phyloP scores from a whole-genome alignment of 2,888 invertebrate species.

The Clistopyga incitator region DNA sequence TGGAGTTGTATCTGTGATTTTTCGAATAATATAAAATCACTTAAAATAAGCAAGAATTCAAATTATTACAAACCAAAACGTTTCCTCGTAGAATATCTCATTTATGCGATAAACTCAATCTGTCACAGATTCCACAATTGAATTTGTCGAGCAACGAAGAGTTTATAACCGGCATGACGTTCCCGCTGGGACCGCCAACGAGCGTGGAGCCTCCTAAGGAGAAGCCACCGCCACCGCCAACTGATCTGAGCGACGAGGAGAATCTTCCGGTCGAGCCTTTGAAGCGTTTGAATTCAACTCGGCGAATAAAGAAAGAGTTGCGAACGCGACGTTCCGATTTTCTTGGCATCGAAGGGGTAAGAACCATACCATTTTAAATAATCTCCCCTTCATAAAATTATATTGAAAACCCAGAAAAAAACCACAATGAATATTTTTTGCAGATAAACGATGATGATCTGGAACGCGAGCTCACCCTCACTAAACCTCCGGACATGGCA shows the following conservation, averaged over 20 bases:
- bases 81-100: background rate
- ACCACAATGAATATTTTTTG: conserved; percentile 35
- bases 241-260: conserved; percentile 85
- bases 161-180: conserved; percentile 80
- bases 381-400: no score
- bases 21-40: no score
- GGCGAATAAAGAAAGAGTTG: conserved; percentile 94
- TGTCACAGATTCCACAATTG: conserved; percentile 79
- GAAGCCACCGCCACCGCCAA: conserved; percentile 93
- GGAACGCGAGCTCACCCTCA: conserved; percentile 89
- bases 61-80: no score
- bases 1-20: no score
- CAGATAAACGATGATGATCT: conserved; percentile 89
- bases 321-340: conserved; percentile 94
- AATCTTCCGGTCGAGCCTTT: conserved; percentile 85
- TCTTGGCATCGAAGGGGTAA: conserved; percentile 91
- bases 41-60: no score
- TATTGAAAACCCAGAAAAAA: background rate
- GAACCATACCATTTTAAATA: conserved; percentile 43
- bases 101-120: no score
- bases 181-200: conserved; percentile 87
- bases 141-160: conserved; percentile 81
- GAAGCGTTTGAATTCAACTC: conserved; percentile 92
- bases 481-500: conserved; percentile 92
- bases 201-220: conserved; percentile 93